phyloP scores from a whole-genome alignment of 1,140 invertebrate species.

The Drosophila quadrilineata region DNA sequence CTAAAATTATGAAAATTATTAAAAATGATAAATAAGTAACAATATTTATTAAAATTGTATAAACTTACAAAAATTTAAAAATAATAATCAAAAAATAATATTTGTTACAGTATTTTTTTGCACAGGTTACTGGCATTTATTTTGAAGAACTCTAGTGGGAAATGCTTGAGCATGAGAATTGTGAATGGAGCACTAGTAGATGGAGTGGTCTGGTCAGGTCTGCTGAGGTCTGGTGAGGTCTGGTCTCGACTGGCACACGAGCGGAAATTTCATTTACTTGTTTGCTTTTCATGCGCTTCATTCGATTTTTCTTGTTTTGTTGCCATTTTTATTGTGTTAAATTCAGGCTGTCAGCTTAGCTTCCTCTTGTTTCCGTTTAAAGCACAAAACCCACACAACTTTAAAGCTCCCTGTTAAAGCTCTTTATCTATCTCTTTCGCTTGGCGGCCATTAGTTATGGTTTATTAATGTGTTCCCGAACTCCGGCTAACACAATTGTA shows the following conservation, averaged over 20 bases:
- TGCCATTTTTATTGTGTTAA: constrained; percentile 45
- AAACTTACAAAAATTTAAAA: not conserved
- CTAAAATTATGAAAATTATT: no score
- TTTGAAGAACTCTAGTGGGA: not conserved
- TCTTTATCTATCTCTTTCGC: constrained; percentile 11
- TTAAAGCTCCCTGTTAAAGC: constrained; percentile 13
- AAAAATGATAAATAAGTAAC: no score
- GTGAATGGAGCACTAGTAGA: no score
- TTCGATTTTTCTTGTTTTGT: constrained; percentile 53
- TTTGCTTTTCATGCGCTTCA: constrained; percentile 58
- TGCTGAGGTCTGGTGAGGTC: not conserved
- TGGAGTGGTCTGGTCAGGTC: not conserved
- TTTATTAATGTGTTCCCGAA: constrained; percentile 56
- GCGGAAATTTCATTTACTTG: constrained; percentile 77
- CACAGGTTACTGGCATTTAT: not conserved
- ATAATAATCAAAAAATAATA: not conserved
- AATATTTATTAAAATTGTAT: no score
- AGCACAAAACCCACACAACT: constrained; percentile 25
- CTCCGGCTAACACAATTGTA: constrained; percentile 62
- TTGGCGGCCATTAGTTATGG: constrained; percentile 64
- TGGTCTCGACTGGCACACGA: constrained; percentile 19
- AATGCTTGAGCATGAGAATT: no score
- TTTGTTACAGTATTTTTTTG: not conserved
- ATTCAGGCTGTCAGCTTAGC: constrained; percentile 35
- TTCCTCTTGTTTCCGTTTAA: constrained; percentile 23